phyloP scores from a whole-genome alignment of 2,888 invertebrate species.

The Andrena haemorrhoa region DNA sequence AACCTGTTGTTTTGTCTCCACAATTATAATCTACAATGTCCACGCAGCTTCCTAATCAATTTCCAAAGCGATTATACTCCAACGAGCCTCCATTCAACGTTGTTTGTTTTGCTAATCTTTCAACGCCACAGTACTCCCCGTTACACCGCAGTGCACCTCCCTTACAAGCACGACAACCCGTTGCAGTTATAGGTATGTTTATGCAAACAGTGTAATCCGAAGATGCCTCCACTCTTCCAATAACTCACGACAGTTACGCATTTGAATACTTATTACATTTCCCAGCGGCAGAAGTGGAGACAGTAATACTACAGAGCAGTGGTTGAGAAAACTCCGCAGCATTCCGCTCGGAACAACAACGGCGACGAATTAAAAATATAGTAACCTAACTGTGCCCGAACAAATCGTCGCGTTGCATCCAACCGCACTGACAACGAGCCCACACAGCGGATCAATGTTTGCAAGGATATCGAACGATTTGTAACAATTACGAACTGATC shows the following conservation, averaged over 20 bases:
- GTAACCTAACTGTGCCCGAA: too few relatives aligned
- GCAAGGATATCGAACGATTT: constrained; percentile 72
- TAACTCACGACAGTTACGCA: background rate
- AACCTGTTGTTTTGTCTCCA: too few relatives aligned
- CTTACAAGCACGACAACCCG: background rate
- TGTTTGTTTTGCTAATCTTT: background rate
- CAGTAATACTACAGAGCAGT: background rate
- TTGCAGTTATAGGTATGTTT: background rate
- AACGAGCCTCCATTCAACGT: background rate
- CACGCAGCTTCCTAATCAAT: background rate
- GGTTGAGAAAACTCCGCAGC: background rate
- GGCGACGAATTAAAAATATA: too few relatives aligned
- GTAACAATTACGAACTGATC: constrained; percentile 77
- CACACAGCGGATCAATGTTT: constrained; percentile 64
- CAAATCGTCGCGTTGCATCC: too few relatives aligned
- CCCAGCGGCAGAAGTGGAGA: background rate
- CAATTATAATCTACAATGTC: background rate
- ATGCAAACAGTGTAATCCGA: constrained; percentile 7
- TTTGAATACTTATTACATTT: constrained; percentile 6
- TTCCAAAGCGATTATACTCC: background rate
- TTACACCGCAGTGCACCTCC: background rate
- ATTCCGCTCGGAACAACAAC: background rate
- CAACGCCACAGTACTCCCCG: background rate
- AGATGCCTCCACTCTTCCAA: background rate
- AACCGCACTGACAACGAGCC: constrained; percentile 19